A percentile compares a stretch with the other conserved stretches of the same genome.
phyloP scores from a whole-genome alignment of 2,888 invertebrate genomes.

The Lapara coniferarum region DNA sequence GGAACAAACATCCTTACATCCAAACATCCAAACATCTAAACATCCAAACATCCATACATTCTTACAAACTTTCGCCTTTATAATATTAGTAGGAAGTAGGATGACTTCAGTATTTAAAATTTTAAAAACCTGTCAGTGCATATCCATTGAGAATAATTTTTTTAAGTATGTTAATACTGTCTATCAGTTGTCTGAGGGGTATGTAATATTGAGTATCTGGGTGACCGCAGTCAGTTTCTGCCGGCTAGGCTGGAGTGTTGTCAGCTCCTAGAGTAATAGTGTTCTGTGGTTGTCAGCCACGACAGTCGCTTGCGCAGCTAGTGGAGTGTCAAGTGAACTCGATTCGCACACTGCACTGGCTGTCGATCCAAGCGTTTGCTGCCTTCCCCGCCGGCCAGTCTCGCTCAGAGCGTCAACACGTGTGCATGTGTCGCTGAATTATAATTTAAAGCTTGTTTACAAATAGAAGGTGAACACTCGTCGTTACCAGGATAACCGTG shows the following conservation, averaged over 20 bases:
- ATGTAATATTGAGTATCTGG: constrained; percentile 33
- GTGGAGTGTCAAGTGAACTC: constrained; percentile 61
- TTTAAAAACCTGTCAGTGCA: not conserved
- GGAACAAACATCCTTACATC: too few relatives aligned
- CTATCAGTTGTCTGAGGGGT: not conserved
- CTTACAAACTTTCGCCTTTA: too few relatives aligned
- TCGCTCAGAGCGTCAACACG: constrained; percentile 56
- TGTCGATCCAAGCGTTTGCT: constrained; percentile 41
- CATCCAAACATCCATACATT: too few relatives aligned
- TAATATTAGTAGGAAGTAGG: too few relatives aligned
- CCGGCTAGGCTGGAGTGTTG: not conserved
- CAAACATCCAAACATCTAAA: too few relatives aligned
- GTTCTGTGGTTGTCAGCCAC: not conserved
- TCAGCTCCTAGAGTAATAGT: too few relatives aligned
- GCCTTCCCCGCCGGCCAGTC: constrained; percentile 55
- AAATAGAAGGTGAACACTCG: constrained; percentile 66
- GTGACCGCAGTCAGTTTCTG: constrained; percentile 38
- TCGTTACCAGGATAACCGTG: constrained; percentile 66
- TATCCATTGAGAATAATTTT: not conserved
- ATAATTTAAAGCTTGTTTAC: constrained; percentile 63
- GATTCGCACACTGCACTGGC: constrained; percentile 59
- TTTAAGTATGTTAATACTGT: not conserved
- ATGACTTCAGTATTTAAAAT: not conserved
- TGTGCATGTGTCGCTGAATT: constrained; percentile 54
- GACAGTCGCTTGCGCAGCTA: constrained; percentile 23